Base-by-base conservation (phyloP, 92 coral and sea anemone species). In the Porites evermanni region DNA sequence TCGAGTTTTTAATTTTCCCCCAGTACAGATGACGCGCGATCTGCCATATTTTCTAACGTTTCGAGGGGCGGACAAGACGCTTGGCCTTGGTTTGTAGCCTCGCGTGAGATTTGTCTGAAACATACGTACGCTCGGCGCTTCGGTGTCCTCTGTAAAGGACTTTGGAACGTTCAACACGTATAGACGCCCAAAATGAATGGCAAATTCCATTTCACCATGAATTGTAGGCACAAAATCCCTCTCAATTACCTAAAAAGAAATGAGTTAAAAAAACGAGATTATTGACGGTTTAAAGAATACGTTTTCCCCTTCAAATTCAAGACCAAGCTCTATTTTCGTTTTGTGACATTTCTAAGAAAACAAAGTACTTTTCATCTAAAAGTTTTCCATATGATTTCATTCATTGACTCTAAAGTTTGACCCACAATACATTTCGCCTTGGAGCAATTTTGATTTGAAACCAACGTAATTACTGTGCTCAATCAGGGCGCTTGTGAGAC, bases 81-180 rank as follows among this genome's bases (percentile, higher is more conserved):
- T 74, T 12, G 85, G 80, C 1, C 86, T 67, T 1, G 93, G 87
- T 79, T 76, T 87, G 82, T 87, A 91, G 47, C 93, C 89, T 18
- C 93, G 83, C 44, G 84, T 65, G 32, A 91, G 86, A 60, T 91
- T 91, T 71, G 94, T 89, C 72, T 97, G 99, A 32, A 97, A 89
- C 84, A 87, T 92, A 17, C 86, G 50, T 32, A 97, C 87, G 29
- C 98, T 95, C 1, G 96, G 95, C 7, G 95, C 84, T 63, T 95
- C 99, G 16, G 96, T 86, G 89, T 97, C 99, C 18, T 97, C 99
- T 7, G 94, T 93, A 70, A 95, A 93, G 29, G 98, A 91, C 63
- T 93, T 92, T 6, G 99, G 98, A 68, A 97, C 87, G 70, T 94
- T 90, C 56, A 97, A 93, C 21, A 94, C 95, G 85, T 97, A 97